These are phyloP conservation scores for Acanthosepion pharaonis DNA, from an alignment of 2,888 invertebrate genomes.

Conservation along the genomic window DNA sequence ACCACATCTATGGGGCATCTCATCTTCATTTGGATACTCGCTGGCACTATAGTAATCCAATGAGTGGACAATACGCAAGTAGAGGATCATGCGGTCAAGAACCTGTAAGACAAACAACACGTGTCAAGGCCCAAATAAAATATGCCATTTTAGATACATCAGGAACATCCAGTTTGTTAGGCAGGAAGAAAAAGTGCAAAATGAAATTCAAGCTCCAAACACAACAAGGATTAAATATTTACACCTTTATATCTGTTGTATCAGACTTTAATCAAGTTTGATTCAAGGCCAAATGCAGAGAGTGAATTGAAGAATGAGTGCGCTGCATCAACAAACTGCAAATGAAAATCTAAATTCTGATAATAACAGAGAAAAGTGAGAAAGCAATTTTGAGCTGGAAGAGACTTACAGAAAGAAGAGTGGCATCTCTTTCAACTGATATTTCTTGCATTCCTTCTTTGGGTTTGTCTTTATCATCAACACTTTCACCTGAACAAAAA, in stretches of 20 bases:
- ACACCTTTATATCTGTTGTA: background rate
- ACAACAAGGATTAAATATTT: too few species aligned
- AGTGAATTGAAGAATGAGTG: too few species aligned
- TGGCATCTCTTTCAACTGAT: constrained; percentile 82
- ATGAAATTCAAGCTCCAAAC: background rate
- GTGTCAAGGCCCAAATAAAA: background rate
- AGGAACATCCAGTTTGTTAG: background rate
- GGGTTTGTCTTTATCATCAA: constrained; percentile 69
- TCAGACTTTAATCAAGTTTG: background rate
- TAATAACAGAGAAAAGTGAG: too few species aligned
- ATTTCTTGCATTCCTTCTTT: constrained; percentile 67
- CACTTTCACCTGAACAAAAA: constrained; percentile 57
- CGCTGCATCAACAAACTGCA: too few species aligned
- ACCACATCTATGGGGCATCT: constrained; percentile 99
- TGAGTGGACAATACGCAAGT: constrained; percentile 96
- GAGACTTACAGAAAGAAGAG: constrained; percentile 80
- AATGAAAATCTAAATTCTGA: too few species aligned
- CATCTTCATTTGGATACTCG: constrained; percentile 99
- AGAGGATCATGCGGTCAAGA: constrained; percentile 87
- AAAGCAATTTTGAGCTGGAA: background rate
- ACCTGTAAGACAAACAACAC: constrained; percentile 73
- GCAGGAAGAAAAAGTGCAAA: background rate
- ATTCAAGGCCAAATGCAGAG: too few species aligned
- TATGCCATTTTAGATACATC: background rate
- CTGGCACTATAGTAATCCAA: constrained; percentile 99